Percentiles rank a stretch among this genome's conserved stretches.
phyloP scores from a whole-genome alignment of 37 sponge, comb jelly and placozoan species.

The Tethya wilhelma region DNA sequence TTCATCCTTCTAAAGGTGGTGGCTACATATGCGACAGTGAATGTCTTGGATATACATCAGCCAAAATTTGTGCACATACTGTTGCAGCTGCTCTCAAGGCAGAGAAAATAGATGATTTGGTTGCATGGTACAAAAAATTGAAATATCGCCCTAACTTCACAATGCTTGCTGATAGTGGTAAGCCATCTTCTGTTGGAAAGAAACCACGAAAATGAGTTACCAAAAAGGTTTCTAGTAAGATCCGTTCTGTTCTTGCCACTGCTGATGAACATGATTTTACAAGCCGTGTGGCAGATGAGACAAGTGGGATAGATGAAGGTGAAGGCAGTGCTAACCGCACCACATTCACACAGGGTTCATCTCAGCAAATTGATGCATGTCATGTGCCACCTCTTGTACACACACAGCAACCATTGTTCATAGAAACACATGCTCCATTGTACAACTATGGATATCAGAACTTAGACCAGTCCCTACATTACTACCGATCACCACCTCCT shows the following conservation, averaged over 20 bases:
- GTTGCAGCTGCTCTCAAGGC: slow-evolving; percentile 1
- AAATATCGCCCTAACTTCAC: background rate
- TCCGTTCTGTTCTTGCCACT: background rate
- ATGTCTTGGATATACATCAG: background rate
- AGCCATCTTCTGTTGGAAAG: slow-evolving; percentile 4
- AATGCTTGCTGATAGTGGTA: background rate
- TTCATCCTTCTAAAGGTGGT: background rate
- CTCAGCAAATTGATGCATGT: too few relatives aligned
- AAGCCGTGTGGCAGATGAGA: background rate
- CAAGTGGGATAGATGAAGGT: too few relatives aligned
- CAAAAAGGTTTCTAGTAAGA: background rate
- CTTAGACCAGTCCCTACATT: too few relatives aligned
- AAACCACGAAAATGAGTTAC: slow-evolving; percentile 2
- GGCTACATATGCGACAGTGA: background rate
- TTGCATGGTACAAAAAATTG: background rate
- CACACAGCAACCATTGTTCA: too few relatives aligned
- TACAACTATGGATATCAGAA: too few relatives aligned
- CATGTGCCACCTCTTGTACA: too few relatives aligned
- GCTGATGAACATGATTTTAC: background rate
- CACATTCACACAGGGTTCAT: too few relatives aligned
- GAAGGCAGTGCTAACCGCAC: too few relatives aligned
- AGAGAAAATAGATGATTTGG: background rate
- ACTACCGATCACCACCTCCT: too few relatives aligned
- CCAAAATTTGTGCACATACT: background rate
- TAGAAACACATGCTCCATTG: too few relatives aligned